Percentiles rank a stretch among this genome's conserved stretches.
These are phyloP conservation scores for Drosophila antonietae DNA, from an alignment of 2,888 invertebrate genomes.

Conservation along the genomic window DNA sequence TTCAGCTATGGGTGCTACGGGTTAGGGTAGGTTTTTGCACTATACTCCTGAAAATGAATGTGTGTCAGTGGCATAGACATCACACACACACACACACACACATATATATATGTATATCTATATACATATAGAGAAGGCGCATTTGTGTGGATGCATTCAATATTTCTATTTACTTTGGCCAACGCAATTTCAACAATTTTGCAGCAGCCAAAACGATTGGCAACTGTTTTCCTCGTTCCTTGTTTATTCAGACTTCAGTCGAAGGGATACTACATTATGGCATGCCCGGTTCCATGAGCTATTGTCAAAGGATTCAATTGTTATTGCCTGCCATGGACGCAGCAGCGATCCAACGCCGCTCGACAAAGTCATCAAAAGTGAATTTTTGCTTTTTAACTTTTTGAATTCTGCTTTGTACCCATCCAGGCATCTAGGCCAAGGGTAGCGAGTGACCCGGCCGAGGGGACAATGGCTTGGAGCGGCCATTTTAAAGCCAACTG, in stretches of 20 bases:
- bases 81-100: background rate
- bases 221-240: conserved; percentile 63
- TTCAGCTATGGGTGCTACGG: conserved; percentile 49
- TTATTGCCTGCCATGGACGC: conserved; percentile 45
- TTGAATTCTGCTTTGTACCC: conserved; percentile 56
- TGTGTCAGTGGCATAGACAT: conserved; percentile 62
- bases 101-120: background rate
- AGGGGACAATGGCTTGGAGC: conserved; percentile 28
- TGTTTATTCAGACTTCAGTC: conserved; percentile 75
- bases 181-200: conserved; percentile 71
- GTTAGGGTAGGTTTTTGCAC: conserved; percentile 71
- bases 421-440: conserved; percentile 11
- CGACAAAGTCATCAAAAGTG: conserved; percentile 82
- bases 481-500: conserved; percentile 47
- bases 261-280: conserved; percentile 60
- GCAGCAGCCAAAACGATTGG: conserved; percentile 54
- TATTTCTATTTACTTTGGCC: conserved; percentile 71
- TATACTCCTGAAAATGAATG: conserved; percentile 42
- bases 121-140: background rate
- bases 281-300: conserved; percentile 41
- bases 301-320: conserved; percentile 71
- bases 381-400: conserved; percentile 83
- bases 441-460: background rate
- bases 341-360: conserved; percentile 53
- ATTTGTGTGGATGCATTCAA: conserved; percentile 35